Evolutionary conservation across 1,140 invertebrate genomes (phyloP).

Genomic region (Helicorthomorpha holstii): DNA sequence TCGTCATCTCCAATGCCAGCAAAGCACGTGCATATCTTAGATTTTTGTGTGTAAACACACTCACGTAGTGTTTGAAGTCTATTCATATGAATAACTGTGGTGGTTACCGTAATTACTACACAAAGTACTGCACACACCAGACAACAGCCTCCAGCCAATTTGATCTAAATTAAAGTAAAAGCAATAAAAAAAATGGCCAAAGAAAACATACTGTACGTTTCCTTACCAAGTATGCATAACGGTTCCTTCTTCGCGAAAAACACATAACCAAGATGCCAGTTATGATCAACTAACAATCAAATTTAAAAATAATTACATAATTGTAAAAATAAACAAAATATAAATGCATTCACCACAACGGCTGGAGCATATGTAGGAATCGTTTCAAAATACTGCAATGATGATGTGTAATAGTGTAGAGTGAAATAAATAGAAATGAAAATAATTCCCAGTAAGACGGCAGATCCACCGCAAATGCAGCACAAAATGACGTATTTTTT

Average conservation of each 20-base stretch:
- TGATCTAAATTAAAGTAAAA: conserved; percentile 40
- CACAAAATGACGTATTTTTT: conserved; percentile 58
- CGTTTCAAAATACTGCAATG: conserved; percentile 63
- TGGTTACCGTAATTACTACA: conserved; percentile 70
- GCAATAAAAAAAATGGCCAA: conserved; percentile 1
- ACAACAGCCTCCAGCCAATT: conserved; percentile 64
- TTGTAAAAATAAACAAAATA: not conserved
- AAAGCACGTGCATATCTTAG: conserved; percentile 55
- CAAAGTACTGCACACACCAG: conserved; percentile 65
- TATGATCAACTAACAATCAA: conserved; percentile 39
- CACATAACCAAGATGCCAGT: conserved; percentile 71
- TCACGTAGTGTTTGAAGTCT: conserved; percentile 65
- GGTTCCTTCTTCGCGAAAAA: conserved; percentile 57
- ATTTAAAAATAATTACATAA: conserved; percentile 7
- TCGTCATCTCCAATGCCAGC: conserved; percentile 14
- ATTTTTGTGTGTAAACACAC: conserved; percentile 63
- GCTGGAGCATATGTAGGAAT: conserved; percentile 65
- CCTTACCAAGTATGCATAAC: conserved; percentile 56
- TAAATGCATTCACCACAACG: conserved; percentile 40
- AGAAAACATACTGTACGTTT: not conserved
- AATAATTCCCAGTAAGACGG: conserved; percentile 48
- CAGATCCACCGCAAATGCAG: conserved; percentile 49
- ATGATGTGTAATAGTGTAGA: conserved; percentile 56
- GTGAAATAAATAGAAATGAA: conserved; percentile 58
- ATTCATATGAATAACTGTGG: conserved; percentile 84